Conservation (phyloP, 35 echinoderm and acorn worm genomes). For the Acanthaster planci region DNA sequence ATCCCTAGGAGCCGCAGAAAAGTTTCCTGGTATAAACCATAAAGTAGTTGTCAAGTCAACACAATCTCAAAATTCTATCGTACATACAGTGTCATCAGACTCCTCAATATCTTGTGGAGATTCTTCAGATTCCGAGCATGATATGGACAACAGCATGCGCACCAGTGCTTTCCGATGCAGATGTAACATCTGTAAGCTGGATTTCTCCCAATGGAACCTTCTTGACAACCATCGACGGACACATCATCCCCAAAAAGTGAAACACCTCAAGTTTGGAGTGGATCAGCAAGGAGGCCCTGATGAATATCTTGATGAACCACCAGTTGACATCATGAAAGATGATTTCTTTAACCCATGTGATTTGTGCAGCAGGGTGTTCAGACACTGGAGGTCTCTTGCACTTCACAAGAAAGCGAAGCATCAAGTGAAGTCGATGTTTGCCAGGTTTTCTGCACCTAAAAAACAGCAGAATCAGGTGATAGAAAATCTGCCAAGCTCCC, state of each 20-base stretch:
- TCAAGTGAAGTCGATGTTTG: background rate
- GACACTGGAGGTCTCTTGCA: background rate
- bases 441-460: background rate
- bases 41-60: background rate
- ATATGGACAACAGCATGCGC: background rate
- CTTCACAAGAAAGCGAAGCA: conserved; percentile 5
- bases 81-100: background rate
- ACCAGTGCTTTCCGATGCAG: background rate
- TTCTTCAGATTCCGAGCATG: background rate
- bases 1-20: background rate
- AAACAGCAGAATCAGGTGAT: background rate
- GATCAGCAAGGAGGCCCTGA: background rate
- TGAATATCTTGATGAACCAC: background rate
- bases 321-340: background rate
- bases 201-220: background rate
- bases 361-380: background rate
- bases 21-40: background rate
- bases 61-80: background rate
- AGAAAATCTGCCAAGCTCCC: background rate
- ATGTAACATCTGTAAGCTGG: background rate
- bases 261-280: background rate
- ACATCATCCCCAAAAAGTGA: background rate
- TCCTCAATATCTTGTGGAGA: background rate
- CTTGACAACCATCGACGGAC: background rate
- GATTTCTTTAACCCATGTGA: background rate